Evolutionary conservation across 1,140 invertebrate genomes (phyloP).

Genomic region (Halictus rubicundus): DNA sequence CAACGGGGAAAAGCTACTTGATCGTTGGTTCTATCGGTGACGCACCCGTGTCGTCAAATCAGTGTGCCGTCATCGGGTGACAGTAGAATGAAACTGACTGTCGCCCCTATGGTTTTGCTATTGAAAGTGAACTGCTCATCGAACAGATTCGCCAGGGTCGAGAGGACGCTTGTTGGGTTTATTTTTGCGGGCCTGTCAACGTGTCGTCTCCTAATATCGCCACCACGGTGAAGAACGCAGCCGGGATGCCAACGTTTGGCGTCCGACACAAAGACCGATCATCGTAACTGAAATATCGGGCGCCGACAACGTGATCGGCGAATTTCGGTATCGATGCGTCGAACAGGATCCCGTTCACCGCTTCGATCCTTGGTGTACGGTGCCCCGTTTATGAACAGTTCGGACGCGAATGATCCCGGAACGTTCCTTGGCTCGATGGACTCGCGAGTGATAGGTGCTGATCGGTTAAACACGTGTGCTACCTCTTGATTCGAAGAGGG

Average conservation of each 20-base stretch:
- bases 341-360: conserved; percentile 31
- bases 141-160: conserved; percentile 32
- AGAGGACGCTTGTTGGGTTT: conserved; percentile 31
- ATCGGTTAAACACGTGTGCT: background rate
- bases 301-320: background rate
- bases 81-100: too few relatives aligned
- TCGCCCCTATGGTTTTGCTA: background rate
- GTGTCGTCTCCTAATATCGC: background rate
- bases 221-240: background rate
- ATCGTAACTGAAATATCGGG: background rate
- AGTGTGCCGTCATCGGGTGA: too few relatives aligned
- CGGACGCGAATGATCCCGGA: too few relatives aligned
- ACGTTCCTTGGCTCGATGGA: background rate
- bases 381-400: too few relatives aligned
- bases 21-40: too few relatives aligned
- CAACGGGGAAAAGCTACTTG: too few relatives aligned
- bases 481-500: conserved; percentile 19
- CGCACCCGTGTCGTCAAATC: too few relatives aligned
- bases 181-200: conserved; percentile 32
- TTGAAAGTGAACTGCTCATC: conserved; percentile 23
- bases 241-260: background rate
- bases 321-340: conserved; percentile 27
- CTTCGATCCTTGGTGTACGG: background rate
- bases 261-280: background rate
- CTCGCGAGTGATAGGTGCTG: conserved; percentile 25